Evolutionary conservation across 2,888 invertebrate genomes (phyloP), one percentile per base, ranked within the genome.

Genomic region (Drosophila barbarae): DNA sequence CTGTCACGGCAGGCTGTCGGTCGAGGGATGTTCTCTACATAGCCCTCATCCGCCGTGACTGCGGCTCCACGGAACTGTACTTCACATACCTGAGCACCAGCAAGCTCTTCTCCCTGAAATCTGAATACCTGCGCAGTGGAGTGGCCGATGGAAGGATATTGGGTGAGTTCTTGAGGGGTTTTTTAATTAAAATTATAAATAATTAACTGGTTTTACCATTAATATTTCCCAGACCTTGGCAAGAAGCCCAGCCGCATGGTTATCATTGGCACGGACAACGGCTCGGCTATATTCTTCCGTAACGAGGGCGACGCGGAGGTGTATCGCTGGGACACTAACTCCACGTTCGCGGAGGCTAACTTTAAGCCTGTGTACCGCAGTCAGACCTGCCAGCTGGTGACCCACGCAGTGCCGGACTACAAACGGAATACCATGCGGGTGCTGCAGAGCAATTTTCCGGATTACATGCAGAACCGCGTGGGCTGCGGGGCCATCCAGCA

Each of bases 21-120:
- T 90, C 91, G 12, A 89, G 92, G 9, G 92, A 93, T 71, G 94
- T 94, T 2, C 90, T 95, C 1, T 94, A 94, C 84, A 90, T 94
- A 15, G 91, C 92, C 0, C 87, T 95, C 2, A 90, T 93, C 0
- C 92, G 92, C 12, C 91, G 91, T 56, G 88, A 91, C 13, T 91
- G 92, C 36, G 91, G 92, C 32, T 91, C 91, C 52, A 91, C 91
- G 2, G 90, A 91, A 41, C 87, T 95, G 1, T 89, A 93, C 70
- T 91, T 94, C 72, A 92, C 93, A 0, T 93, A 94, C 76, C 87
- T 94, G 15, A 91, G 92, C 63, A 90, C 93, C n/a, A 90, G 88
- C 18, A 91, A 92, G 18, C 76, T 95, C 36, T 92, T 93, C 87
- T 92, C 93, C 39, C 90, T 95, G 65, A 91, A 92, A 56, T 92